Base-by-base conservation (phyloP, 1,140 invertebrate species). In the Drosophila parabipectinata region DNA sequence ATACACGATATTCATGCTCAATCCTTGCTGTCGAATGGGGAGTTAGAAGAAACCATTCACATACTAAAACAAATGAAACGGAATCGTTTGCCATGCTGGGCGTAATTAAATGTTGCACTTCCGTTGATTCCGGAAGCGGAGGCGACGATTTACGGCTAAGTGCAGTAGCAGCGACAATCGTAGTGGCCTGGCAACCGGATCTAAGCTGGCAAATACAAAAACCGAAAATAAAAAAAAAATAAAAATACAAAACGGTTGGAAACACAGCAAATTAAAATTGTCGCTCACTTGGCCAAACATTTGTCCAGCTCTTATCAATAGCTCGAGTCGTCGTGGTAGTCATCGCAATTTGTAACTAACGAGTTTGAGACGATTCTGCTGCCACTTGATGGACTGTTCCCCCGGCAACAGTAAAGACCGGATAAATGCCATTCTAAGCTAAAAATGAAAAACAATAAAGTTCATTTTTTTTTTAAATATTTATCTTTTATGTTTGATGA, bases 241-340 rank as follows among this genome's bases (percentile, higher is more conserved):
- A 44, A 14, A 2, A 44, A 39, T 32, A 30, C 10, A 59, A 58
- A 58, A 55, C 30, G 58, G 53, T 55, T 48, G 56, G 72, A 60
- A 61, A 80, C 59, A 80, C 53, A 56, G 67, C 66, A 82, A 87
- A 72, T 87, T 76, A 67, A 88, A 87, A 82, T 78, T 75, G 78
- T 76, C 78, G 83, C 66, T 67, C 66, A 79, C 80, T 83, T 83
- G 66, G 72, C 51, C 82, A 85, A 85, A 85, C 82, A 85, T 82
- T 85, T 85, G 71, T 72, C 63, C 74, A 64, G 79, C 82, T 87
- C 71, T 85, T 85, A 85, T 82, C 78, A 75, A 79, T 71, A 44
- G 53, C 67, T 73, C 63, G 63, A 74, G 47, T 64, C 37, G 30
- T 39, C 32, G 75, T 63, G 44, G 28, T 64, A 56, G 60, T 50